Base-by-base conservation (phyloP, 2,888 invertebrate species). In the Hirudinaria manillensis region DNA sequence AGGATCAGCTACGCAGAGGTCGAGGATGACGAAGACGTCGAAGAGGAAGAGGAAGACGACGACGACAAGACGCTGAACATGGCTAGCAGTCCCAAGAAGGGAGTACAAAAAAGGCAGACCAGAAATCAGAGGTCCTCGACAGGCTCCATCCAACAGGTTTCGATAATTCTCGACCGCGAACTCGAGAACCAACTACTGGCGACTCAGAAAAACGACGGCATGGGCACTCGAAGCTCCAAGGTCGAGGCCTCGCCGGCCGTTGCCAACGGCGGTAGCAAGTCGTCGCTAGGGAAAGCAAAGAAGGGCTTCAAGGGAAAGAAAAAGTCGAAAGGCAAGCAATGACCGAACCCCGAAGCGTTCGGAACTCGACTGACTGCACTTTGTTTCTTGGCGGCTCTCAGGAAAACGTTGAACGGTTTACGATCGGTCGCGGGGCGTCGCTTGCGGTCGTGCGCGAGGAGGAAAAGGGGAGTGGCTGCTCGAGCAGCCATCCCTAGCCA, bases 11-110 rank as follows among this genome's bases (percentile, higher is more conserved):
- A 72, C 36, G 65, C 32, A 13, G 76, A 45, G 19, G 29, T 24
- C n/a, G 72, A 72, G 21, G 32, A 27, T 29, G 45, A 45, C 16
- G 36, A n/a, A 10, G 72, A 56, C 7, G 76, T 76, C 19, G 72
- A 75, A 21, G 51, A 29, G 0, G 76, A 74, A 38, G 76, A 74
- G 32, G 65, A 67, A 21, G 75, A 75, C 29, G 72, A 70, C 21
- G 75, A 75, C 34, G 51, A 34, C 34, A 29, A 74, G 27, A 53
- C 66, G 34, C 34, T 45, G 53, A 73, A 51, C 51, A 72, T 70
- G 32, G 55, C 36, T 10, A 61, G 61, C 61, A 61, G 61, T 61
- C 61, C 61, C 61, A 61, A 61, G n/a, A 61, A 61, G 29, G 29
- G 24, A 29, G 61, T 19, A 61, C 61, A 24, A 61, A 24, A 61